Evolutionary conservation across 1,140 invertebrate species (phyloP), one percentile per base, ranked within the genome.

Genomic region (Zophobas morio): DNA sequence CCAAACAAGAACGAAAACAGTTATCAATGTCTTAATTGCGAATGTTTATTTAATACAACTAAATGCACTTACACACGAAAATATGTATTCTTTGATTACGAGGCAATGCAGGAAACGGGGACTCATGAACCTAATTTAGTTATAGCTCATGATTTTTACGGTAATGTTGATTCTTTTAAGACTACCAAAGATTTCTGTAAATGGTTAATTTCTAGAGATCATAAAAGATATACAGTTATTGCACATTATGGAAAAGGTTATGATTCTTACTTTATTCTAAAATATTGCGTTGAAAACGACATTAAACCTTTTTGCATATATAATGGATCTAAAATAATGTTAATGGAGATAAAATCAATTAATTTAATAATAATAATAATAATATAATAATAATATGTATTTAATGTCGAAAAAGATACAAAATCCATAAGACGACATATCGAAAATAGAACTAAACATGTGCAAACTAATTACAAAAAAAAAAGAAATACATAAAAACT

Each of bases 31-130:
- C 4, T 49, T 71, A 33, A 71, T 20, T 71, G 66, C 34, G 66
- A 2, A 47, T 71, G 40, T 71, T 47, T 0, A 71, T 47, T 33
- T n/a, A 40, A 71, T 49, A 71, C 66, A 71, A 71, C n/a, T 71
- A 46, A 51, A 32, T 71, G 66, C 34, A 1, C 42, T 33, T 71
- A 49, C 49, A 71, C 66, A 71, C 8, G 2, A 71, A 71, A 49
- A 71, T 51, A 71, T 71, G 49, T 71, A 71, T 71, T 71, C 70
- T 71, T 71, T 71, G 70, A 71, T 71, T 71, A 71, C 47, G 70
- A 72, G n/a, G 46, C 4, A 6, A 72, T 71, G 70, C 70, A 71
- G 33, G 70, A 71, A 71, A 71, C 70, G 49, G 70, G 20, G 42
- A 71, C 3, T 34, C 46, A 71, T n/a, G 49, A 49, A 2, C 2